Conservation (phyloP, 2,888 invertebrate species). For the Phyllotreta cruciferae region DNA sequence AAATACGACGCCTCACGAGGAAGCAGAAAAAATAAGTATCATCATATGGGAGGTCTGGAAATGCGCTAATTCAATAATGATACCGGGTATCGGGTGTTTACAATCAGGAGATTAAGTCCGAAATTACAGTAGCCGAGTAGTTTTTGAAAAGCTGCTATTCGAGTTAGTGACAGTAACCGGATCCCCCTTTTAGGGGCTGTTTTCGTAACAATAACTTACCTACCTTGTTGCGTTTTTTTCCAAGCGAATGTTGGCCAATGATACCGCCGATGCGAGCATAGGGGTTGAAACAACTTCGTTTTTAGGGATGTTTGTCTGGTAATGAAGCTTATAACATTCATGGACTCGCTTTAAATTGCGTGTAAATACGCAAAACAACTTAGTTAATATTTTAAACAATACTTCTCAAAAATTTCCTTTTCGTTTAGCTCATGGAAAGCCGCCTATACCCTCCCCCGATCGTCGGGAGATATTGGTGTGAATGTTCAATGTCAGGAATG, state of each 20-base stretch:
- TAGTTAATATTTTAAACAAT: too few relatives aligned
- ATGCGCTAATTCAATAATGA: slow-evolving; percentile 35
- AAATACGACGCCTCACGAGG: too few relatives aligned
- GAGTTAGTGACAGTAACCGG: slow-evolving; percentile 38
- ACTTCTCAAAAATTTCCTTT: too few relatives aligned
- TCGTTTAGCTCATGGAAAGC: background rate
- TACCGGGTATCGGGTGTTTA: slow-evolving; percentile 38
- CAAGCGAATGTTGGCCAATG: slow-evolving; percentile 24
- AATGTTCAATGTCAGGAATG: slow-evolving; percentile 58
- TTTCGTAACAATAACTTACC: slow-evolving; percentile 27
- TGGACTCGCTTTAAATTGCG: too few relatives aligned
- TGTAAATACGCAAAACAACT: too few relatives aligned
- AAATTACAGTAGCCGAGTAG: slow-evolving; percentile 41
- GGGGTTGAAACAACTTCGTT: too few relatives aligned
- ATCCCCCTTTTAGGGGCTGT: slow-evolving; percentile 25
- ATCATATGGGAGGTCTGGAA: slow-evolving; percentile 30
- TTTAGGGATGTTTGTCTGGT: background rate
- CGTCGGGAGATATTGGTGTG: slow-evolving; percentile 53
- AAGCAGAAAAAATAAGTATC: slow-evolving; percentile 7
- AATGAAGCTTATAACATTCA: slow-evolving; percentile 1
- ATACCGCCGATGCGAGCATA: slow-evolving; percentile 3
- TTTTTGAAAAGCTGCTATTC: slow-evolving; percentile 35
- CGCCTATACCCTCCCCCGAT: slow-evolving; percentile 17
- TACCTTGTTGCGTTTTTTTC: slow-evolving; percentile 22
- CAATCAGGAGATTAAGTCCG: slow-evolving; percentile 34